A percentile compares a stretch with the other conserved stretches of the same genome.
Evolutionary conservation across 1,140 invertebrate species (phyloP).

Genomic region (Drosophila sproati): DNA sequence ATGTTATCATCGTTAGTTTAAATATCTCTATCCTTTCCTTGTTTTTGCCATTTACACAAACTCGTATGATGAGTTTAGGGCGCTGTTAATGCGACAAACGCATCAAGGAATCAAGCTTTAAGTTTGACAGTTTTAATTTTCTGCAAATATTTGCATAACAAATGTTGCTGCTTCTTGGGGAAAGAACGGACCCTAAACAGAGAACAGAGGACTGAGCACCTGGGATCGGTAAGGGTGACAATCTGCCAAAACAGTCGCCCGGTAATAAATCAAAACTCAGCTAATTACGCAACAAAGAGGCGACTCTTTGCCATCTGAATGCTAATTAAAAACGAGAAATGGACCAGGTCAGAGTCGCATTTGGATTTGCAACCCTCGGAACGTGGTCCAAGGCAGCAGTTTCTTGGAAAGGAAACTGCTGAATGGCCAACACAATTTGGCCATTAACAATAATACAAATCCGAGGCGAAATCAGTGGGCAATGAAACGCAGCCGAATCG

Average conservation of each 20-base stretch:
- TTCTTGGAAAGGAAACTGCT: conserved; percentile 24
- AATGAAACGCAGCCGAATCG: conserved; percentile 75
- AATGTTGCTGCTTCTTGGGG: conserved; percentile 42
- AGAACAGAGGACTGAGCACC: conserved; percentile 22
- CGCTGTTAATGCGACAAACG: not conserved
- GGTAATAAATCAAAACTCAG: conserved; percentile 82
- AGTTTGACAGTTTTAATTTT: conserved; percentile 75
- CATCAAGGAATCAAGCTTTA: conserved; percentile 34
- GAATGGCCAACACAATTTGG: conserved; percentile 63
- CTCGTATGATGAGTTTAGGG: not conserved
- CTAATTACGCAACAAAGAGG: conserved; percentile 82
- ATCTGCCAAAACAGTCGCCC: conserved; percentile 46
- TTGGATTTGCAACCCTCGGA: conserved; percentile 18
- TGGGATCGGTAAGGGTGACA: conserved; percentile 35
- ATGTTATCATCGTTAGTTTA: not conserved
- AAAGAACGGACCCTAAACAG: not conserved
- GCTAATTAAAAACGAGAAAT: conserved; percentile 77
- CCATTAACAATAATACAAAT: conserved; percentile 81
- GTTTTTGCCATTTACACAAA: conserved; percentile 4
- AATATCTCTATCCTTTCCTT: not conserved
- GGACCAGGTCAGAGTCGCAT: conserved; percentile 8
- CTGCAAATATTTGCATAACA: conserved; percentile 75
- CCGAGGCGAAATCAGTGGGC: conserved; percentile 52
- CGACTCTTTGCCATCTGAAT: conserved; percentile 58
- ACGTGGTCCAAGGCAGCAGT: conserved; percentile 22